Conservation (phyloP, 2,797 vertebrate genomes). For the Halcyon badia region DNA sequence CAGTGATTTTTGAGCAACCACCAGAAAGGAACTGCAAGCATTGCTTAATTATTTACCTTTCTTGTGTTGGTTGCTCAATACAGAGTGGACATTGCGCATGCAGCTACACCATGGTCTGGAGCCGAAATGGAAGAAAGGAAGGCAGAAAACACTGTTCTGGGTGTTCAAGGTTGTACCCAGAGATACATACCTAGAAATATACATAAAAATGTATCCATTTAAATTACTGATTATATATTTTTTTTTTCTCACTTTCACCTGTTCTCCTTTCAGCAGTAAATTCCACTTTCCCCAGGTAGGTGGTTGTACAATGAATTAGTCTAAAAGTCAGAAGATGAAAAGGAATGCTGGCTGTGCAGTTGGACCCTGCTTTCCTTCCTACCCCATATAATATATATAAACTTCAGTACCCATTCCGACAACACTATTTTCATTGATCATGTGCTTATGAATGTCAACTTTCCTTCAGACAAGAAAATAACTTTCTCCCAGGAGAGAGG, state of each 20-base stretch:
- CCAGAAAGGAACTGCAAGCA: neutral
- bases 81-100: neutral
- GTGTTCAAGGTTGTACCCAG: neutral
- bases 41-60: neutral
- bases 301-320: neutral
- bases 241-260: neutral
- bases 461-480: constrained; percentile 35
- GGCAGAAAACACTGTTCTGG: neutral
- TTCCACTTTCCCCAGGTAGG: neutral
- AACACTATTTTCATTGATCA: constrained; percentile 23
- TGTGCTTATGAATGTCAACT: constrained; percentile 17
- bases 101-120: neutral
- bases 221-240: neutral
- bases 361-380: neutral
- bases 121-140: neutral
- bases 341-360: neutral
- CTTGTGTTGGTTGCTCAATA: neutral
- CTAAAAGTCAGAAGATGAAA: neutral
- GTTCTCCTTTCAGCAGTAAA: neutral
- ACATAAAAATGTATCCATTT: neutral
- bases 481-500: constrained; percentile 10
- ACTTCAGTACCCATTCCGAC: neutral
- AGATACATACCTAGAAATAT: neutral
- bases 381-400: neutral
- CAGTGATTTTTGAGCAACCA: neutral